Evolutionary conservation across 2,888 invertebrate species (phyloP).

Genomic region (Linnaemya tessellans): DNA sequence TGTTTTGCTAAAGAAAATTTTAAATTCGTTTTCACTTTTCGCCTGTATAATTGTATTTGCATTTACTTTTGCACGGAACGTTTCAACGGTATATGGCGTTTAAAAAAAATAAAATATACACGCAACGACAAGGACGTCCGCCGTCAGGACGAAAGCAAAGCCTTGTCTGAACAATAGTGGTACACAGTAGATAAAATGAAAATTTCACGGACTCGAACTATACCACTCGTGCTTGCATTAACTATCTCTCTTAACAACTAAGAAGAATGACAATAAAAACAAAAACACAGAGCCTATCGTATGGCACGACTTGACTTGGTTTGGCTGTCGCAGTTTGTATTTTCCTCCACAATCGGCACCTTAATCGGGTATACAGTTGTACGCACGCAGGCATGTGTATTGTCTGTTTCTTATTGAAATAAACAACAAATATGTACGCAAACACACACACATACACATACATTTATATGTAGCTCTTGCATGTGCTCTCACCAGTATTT

Average conservation of each 20-base stretch:
- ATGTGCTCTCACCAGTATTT: background rate
- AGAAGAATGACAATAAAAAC: conserved; percentile 6
- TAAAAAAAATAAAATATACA: conserved; percentile 63
- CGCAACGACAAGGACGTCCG: conserved; percentile 74
- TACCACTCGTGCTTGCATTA: conserved; percentile 10
- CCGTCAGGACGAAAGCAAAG: conserved; percentile 74
- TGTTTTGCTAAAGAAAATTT: conserved; percentile 8
- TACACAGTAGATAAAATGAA: conserved; percentile 52
- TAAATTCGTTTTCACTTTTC: conserved; percentile 22
- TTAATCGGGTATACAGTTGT: conserved; percentile 9
- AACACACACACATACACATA: background rate
- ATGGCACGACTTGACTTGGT: conserved; percentile 22
- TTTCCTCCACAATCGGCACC: conserved; percentile 1
- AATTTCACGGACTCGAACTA: conserved; percentile 38
- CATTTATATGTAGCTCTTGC: background rate
- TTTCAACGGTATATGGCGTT: conserved; percentile 69
- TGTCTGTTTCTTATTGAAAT: conserved; percentile 9
- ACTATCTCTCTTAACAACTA: conserved; percentile 15
- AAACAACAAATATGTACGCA: background rate
- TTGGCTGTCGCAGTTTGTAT: background rate
- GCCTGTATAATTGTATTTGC: conserved; percentile 23
- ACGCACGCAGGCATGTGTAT: too few relatives aligned
- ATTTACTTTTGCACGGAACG: conserved; percentile 13
- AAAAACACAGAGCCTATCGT: background rate
- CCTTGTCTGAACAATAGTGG: conserved; percentile 72